These are phyloP conservation scores for Actinia equina DNA, from an alignment of 64 coral and sea anemone species.

Conservation along the genomic window DNA sequence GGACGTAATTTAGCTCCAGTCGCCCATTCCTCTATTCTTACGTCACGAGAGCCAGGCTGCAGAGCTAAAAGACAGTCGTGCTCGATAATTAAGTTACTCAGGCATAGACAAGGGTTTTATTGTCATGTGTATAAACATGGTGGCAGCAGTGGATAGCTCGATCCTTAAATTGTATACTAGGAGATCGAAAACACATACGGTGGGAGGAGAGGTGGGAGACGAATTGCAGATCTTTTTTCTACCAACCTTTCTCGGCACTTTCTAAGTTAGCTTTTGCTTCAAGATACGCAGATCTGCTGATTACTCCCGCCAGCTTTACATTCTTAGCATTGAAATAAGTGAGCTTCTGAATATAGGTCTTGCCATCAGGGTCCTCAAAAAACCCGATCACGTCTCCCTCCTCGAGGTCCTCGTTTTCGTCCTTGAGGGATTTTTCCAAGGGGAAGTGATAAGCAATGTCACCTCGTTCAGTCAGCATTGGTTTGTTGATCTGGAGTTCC, in stretches of 20 bases:
- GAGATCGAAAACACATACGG: too few relatives aligned
- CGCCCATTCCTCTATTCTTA: too few relatives aligned
- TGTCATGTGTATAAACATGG: neutral
- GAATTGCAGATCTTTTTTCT: neutral
- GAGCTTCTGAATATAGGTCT: slow-evolving; percentile 69
- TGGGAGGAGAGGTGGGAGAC: too few relatives aligned
- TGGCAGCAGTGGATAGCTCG: too few relatives aligned
- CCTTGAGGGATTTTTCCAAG: slow-evolving; percentile 32
- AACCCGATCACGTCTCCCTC: slow-evolving; percentile 91
- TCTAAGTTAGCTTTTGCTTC: slow-evolving; percentile 61
- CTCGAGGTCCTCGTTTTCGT: slow-evolving; percentile 50
- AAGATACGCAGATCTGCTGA: slow-evolving; percentile 89
- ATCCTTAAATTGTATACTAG: too few relatives aligned
- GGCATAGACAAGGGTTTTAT: neutral
- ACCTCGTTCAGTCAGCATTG: slow-evolving; percentile 74
- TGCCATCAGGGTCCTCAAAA: slow-evolving; percentile 66
- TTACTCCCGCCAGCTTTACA: slow-evolving; percentile 82
- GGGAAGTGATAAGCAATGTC: slow-evolving; percentile 96
- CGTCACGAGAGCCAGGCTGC: too few relatives aligned
- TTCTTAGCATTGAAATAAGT: slow-evolving; percentile 58
- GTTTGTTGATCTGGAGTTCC: slow-evolving; percentile 73
- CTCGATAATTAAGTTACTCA: too few relatives aligned
- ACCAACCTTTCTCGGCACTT: slow-evolving; percentile 50
- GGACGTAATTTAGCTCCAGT: too few relatives aligned
- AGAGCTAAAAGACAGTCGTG: too few relatives aligned